These are phyloP conservation scores for Zaprionus taronus DNA, from an alignment of 1,140 invertebrate genomes.

Conservation along the genomic window DNA sequence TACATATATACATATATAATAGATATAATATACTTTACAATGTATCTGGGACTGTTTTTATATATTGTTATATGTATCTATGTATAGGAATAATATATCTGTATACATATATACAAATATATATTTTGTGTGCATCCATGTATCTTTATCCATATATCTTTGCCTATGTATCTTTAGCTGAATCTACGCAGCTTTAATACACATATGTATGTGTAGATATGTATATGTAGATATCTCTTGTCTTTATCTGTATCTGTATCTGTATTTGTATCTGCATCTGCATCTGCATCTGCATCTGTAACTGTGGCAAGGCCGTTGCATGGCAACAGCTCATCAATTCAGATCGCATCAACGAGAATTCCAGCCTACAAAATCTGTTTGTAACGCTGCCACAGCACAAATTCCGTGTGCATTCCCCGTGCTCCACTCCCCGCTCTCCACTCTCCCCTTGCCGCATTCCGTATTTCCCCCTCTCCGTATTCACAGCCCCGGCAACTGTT, in stretches of 20 bases:
- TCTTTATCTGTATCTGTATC: neutral
- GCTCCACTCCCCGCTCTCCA: no score
- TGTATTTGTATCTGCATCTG: neutral
- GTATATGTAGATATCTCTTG: neutral
- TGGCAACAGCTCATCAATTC: constrained; percentile 22
- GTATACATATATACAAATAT: no score
- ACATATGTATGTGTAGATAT: no score
- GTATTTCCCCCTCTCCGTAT: no score
- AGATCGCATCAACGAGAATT: neutral
- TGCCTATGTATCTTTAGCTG: neutral
- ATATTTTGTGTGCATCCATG: neutral
- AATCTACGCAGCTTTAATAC: neutral
- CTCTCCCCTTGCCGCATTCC: no score
- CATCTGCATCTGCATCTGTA: neutral
- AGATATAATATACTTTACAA: neutral
- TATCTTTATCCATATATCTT: neutral
- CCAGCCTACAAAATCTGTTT: constrained; percentile 7
- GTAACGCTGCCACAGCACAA: neutral
- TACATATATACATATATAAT: no score
- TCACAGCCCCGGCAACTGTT: constrained; percentile 21
- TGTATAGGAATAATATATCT: neutral
- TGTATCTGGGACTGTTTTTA: neutral
- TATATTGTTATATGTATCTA: neutral
- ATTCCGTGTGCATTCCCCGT: neutral
- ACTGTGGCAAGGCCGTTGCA: constrained; percentile 1